A percentile compares a stretch with the other conserved stretches of the same genome.
These are phyloP conservation scores for Neolamprologus devosi DNA, from an alignment of 2,113 vertebrate species.

Conservation along the genomic window DNA sequence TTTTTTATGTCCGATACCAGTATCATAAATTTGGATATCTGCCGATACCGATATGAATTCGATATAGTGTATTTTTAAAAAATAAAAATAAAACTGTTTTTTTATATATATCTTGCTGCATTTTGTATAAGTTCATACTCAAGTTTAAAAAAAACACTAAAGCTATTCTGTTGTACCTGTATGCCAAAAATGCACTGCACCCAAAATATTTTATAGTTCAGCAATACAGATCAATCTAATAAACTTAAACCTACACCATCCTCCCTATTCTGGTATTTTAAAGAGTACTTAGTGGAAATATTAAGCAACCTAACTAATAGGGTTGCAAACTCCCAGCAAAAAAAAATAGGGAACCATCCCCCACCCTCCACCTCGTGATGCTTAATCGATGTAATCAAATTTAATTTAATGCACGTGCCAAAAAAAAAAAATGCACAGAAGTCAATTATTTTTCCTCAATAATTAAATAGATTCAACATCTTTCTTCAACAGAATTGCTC, in stretches of 20 bases:
- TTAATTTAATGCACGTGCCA: too few relatives aligned
- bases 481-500: background rate
- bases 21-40: background rate
- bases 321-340: too few relatives aligned
- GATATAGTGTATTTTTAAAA: background rate
- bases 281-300: background rate
- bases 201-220: fast-evolving
- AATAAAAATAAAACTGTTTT: background rate
- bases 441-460: too few relatives aligned
- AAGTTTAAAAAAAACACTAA: background rate
- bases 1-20: fast-evolving
- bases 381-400: too few relatives aligned
- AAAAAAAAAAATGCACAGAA: too few relatives aligned
- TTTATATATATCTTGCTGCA: background rate
- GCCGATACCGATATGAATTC: fast-evolving
- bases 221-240: fast-evolving
- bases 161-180: fast-evolving
- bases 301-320: background rate
- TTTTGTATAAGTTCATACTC: background rate
- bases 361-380: too few relatives aligned
- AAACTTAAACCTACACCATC: fast-evolving
- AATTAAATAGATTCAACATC: too few relatives aligned
- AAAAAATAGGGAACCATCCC: too few relatives aligned
- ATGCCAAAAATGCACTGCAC: fast-evolving
- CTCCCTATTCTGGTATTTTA: background rate